A percentile compares a stretch with the other conserved stretches of the same genome.
Evolutionary conservation across 2,797 vertebrate genomes (phyloP).

Genomic region (Dallia pectoralis): DNA sequence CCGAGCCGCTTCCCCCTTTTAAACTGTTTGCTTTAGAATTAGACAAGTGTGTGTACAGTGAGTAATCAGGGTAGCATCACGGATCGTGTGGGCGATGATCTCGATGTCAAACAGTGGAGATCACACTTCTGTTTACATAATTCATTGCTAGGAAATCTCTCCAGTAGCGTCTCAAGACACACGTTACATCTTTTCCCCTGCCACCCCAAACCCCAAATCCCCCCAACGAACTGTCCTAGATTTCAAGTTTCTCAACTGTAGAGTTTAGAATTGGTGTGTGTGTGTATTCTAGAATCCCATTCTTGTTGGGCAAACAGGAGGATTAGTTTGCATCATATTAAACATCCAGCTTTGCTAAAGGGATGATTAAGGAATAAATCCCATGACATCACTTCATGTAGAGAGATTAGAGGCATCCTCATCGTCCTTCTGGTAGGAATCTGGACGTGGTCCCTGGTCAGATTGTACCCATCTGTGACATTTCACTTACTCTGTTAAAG

Average conservation of each 20-base stretch:
- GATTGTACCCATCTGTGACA: not conserved
- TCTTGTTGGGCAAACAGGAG: constrained; percentile 24
- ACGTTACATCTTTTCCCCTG: constrained; percentile 2
- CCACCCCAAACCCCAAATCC: too few relatives aligned
- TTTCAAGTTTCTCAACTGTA: constrained; percentile 1
- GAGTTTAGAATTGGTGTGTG: not conserved
- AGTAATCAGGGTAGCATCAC: constrained; percentile 17
- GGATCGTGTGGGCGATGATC: constrained; percentile 25
- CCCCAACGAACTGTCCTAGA: constrained; percentile 30
- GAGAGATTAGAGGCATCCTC: constrained; percentile 46
- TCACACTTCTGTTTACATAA: constrained; percentile 16
- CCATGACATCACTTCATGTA: constrained; percentile 36
- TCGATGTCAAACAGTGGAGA: constrained; percentile 18
- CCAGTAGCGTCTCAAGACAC: constrained; percentile 3
- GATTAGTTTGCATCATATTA: constrained; percentile 32
- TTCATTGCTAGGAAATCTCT: constrained; percentile 24
- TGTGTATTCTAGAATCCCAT: not conserved
- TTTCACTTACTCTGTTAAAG: not conserved
- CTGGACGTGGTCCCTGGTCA: constrained; percentile 21
- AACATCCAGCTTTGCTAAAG: constrained; percentile 21
- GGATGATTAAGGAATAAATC: constrained; percentile 41
- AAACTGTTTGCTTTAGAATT: constrained; percentile 31
- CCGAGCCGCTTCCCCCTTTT: constrained; percentile 14
- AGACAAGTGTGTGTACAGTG: constrained; percentile 21
- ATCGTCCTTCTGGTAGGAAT: constrained; percentile 51